These are phyloP conservation scores for Listrodromus nycthemerus DNA, from an alignment of 2,888 invertebrate species.

Conservation along the genomic window DNA sequence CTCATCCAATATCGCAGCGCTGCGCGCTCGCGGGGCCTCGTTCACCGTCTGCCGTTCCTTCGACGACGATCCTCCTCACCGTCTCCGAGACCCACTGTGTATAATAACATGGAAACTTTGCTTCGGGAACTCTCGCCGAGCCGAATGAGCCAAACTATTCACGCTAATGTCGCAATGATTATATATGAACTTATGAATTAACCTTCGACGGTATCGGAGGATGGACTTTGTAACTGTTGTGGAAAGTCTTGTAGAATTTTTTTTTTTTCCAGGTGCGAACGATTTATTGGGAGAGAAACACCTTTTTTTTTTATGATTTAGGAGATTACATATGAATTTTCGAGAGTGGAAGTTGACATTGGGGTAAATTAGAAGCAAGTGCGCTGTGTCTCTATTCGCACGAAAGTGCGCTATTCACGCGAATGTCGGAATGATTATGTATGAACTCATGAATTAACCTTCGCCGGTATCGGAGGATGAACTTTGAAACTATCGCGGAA, in stretches of 20 bases:
- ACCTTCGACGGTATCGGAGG: not conserved
- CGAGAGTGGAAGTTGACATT: too few relatives aligned
- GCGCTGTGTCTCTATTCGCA: too few relatives aligned
- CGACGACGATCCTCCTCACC: slow-evolving; percentile 34
- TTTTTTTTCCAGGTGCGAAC: not conserved
- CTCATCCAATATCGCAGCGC: slow-evolving; percentile 38
- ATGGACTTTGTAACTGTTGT: not conserved
- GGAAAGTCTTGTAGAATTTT: not conserved
- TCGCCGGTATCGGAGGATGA: not conserved
- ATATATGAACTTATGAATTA: slow-evolving; percentile 9
- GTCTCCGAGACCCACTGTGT: slow-evolving; percentile 4
- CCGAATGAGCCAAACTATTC: not conserved
- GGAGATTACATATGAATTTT: too few relatives aligned
- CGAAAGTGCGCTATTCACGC: not conserved
- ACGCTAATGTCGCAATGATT: slow-evolving; percentile 9
- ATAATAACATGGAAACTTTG: slow-evolving; percentile 6
- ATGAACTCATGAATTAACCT: not conserved
- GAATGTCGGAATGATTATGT: not conserved
- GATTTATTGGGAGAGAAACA: not conserved
- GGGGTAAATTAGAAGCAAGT: too few relatives aligned
- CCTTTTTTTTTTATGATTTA: not conserved
- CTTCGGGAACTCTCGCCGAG: slow-evolving; percentile 3
- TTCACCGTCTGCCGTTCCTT: slow-evolving; percentile 53
- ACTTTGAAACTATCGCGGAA: not conserved
- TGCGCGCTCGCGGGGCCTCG: slow-evolving; percentile 18